Conservation (phyloP, 2,113 vertebrate species). For the Emydura subglobosa region DNA sequence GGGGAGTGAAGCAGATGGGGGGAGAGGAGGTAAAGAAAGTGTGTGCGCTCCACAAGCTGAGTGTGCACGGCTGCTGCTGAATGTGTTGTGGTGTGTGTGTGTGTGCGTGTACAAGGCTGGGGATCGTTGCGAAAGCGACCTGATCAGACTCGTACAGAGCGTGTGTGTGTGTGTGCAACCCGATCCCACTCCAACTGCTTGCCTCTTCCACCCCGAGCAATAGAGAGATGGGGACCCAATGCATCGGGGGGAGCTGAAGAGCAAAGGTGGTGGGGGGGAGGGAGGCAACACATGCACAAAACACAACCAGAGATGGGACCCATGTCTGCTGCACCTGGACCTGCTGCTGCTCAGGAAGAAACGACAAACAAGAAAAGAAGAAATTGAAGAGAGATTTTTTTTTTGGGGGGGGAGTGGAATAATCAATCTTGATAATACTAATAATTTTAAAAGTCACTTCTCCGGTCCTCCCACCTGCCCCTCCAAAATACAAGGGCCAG, state of each 20-base stretch:
- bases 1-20: background rate
- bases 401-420: slow-evolving; percentile 27
- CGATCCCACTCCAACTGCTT: background rate
- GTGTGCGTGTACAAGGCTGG: slow-evolving; percentile 60
- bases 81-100: slow-evolving; percentile 32
- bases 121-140: slow-evolving; percentile 65
- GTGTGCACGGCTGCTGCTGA: background rate
- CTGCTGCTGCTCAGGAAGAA: slow-evolving; percentile 7
- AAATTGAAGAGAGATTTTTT: background rate
- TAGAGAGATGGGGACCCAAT: slow-evolving; percentile 5
- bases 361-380: slow-evolving; percentile 9
- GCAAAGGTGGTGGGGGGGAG: background rate
- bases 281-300: background rate
- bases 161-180: background rate
- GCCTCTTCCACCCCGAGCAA: background rate
- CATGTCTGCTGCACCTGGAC: slow-evolving; percentile 65
- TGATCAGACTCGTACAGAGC: slow-evolving; percentile 68
- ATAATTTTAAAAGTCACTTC: slow-evolving; percentile 76
- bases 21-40: slow-evolving; percentile 71
- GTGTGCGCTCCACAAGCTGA: background rate
- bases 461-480: slow-evolving; percentile 70
- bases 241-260: background rate
- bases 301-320: slow-evolving; percentile 23
- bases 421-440: slow-evolving; percentile 59
- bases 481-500: background rate